Evolutionary conservation across 2,797 vertebrate species (phyloP), one percentile per base, ranked within the genome.

Genomic region (Myotis daubentonii): DNA sequence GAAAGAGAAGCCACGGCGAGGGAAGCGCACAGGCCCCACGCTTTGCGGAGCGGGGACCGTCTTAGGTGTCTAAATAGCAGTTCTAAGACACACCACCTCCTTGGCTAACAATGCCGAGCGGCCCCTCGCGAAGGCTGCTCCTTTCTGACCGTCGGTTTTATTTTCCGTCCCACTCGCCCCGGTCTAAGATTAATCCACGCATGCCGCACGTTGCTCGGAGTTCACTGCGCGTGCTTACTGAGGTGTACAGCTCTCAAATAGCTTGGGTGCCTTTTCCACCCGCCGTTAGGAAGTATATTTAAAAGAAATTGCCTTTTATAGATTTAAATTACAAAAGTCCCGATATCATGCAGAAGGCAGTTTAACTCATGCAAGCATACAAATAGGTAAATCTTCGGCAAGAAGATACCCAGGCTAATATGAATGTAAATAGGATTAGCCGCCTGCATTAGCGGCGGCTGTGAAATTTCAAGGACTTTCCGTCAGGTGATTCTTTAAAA

Each of bases 361-460:
- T 98, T 98, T 98, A 98, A 98, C 98, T 98, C 98, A 98, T 98
- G 98, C 98, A 98, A 98, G 98, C 98, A 98, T 99, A 99, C 98
- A 99, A 99, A 99, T 99, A 98, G 98, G 98, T 98, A 98, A 99
- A 99, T 99, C 99, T 99, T 98, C 98, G 98, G 98, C 98, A 98
- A 98, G 98, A 99, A 98, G 98, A 99, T 98, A 98, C 98, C 98
- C 98, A 98, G 99, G 98, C 98, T 99, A 99, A 99, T 99, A 99
- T 99, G 99, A 99, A 99, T 99, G 99, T 99, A 99, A 99, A 99
- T 99, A 98, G 99, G 99, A 99, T 99, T 99, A 99, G 98, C 98
- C 98, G 98, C 96, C 98, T 98, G 98, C 98, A 99, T 99, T 99
- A 98, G 98, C 98, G 97, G 98, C 97, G 98, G 98, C 99, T 99